phyloP scores from a whole-genome alignment of 2,797 vertebrate species.

The Hozukius guyotensis region DNA sequence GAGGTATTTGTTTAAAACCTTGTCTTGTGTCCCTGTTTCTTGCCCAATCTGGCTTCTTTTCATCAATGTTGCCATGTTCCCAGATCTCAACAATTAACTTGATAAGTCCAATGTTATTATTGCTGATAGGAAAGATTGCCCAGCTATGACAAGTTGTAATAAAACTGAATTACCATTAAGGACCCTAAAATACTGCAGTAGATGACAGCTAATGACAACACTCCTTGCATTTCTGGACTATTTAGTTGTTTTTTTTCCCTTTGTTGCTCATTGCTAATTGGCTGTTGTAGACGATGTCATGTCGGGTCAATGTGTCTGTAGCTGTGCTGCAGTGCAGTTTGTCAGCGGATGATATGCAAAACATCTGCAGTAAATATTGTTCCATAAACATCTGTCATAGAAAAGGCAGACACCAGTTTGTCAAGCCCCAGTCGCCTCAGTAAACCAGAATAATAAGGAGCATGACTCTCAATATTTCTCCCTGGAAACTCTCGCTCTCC shows the following conservation, averaged over 20 bases:
- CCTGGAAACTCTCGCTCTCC: neutral
- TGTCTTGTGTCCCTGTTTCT: no score
- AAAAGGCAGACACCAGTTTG: neutral
- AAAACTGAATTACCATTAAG: neutral
- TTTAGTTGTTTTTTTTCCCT: neutral
- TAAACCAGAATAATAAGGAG: neutral
- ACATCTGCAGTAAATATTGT: conserved; percentile 5
- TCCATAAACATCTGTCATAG: neutral
- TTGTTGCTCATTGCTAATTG: neutral
- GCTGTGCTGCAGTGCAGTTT: neutral
- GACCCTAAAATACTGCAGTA: neutral
- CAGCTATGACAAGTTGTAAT: neutral
- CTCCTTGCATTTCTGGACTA: neutral
- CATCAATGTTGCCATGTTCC: neutral
- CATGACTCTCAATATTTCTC: neutral
- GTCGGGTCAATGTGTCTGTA: neutral
- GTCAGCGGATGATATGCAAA: neutral
- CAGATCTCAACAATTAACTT: neutral
- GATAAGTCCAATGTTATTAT: neutral
- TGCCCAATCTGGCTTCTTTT: neutral
- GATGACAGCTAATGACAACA: neutral
- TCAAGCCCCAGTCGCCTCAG: neutral
- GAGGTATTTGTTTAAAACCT: no score
- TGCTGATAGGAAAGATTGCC: neutral
- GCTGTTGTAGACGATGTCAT: neutral